Evolutionary conservation across 1,140 invertebrate species (phyloP), one percentile per base, ranked within the genome.

Genomic region (Bombus superbus): DNA sequence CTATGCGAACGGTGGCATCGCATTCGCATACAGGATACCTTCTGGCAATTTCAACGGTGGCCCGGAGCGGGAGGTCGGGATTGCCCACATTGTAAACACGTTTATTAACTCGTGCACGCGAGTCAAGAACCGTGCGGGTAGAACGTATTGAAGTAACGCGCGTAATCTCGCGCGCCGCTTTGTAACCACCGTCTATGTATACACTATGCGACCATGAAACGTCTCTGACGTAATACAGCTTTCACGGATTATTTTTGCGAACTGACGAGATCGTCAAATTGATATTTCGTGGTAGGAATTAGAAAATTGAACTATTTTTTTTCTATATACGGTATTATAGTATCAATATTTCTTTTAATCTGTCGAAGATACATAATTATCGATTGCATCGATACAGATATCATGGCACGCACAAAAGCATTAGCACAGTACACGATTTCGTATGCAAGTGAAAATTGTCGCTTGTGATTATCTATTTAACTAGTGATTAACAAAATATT

Each of bases 61-160:
- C 40, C 32, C 22, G 28, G 44, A 79, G 57, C 18, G 72, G 73
- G 62, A 77, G 40, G 35, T 73, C 75, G 86, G 44, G 81, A 92
- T 92, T 88, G 91, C 81, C 81, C 87, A 84, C 89, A 92, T 92
- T 92, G 92, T 91, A 88, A 92, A 92, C 92, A 91, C 90, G 88
- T 86, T 81, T 90, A 72, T 89, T 88, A 88, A 90, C 72, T 84
- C 80, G 79, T 68, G 81, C 86, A 85, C 74, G 88, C 77, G 81
- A 81, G 78, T 86, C 76, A 83, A 90, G 89, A 87, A 87, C 76
- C 86, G 71, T n/a, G 32, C n/a, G 28, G 32, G n/a, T 42, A 44
- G 86, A 87, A 5, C 35, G 69, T 76, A 68, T 69, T 71, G 73
- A 72, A 75, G 35, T 81, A 66, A 89, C 66, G 76, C 77, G 75